phyloP scores from a whole-genome alignment of 1,140 invertebrate species.

The Drosophila melanica region DNA sequence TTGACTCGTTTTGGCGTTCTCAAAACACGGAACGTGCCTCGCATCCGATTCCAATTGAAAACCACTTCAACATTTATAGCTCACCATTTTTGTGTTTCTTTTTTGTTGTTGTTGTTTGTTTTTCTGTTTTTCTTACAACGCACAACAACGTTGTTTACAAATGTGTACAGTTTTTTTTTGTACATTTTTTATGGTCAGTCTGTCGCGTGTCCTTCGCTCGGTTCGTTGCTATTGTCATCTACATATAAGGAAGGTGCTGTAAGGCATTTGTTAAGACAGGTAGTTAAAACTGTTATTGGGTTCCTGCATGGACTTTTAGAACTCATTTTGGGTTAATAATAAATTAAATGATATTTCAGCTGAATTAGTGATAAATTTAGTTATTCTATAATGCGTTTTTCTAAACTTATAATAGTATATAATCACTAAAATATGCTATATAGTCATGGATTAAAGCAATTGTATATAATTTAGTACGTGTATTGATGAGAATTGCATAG shows the following conservation, averaged over 20 bases:
- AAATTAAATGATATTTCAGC: neutral
- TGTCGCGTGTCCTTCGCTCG: conserved; percentile 38
- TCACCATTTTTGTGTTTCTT: conserved; percentile 24
- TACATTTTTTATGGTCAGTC: neutral
- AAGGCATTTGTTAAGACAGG: conserved; percentile 34
- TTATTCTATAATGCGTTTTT: too few species aligned
- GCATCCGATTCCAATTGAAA: conserved; percentile 49
- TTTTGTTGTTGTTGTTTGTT: conserved; percentile 11
- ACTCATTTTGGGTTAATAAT: conserved; percentile 9
- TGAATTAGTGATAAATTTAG: too few species aligned
- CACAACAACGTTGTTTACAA: neutral
- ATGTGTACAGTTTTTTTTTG: conserved; percentile 7
- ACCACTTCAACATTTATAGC: conserved; percentile 28
- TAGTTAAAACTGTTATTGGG: conserved; percentile 19
- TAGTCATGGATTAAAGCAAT: too few species aligned
- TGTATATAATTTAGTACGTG: neutral
- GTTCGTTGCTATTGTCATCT: conserved; percentile 29
- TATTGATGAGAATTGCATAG: neutral
- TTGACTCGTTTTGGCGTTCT: conserved; percentile 49
- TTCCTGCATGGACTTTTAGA: conserved; percentile 31
- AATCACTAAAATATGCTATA: too few species aligned
- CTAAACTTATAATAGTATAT: too few species aligned
- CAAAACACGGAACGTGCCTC: conserved; percentile 70
- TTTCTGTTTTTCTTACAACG: conserved; percentile 5
- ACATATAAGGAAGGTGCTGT: conserved; percentile 32